Evolutionary conservation across 2,888 invertebrate genomes (phyloP).

Genomic region (Smittia sp.): DNA sequence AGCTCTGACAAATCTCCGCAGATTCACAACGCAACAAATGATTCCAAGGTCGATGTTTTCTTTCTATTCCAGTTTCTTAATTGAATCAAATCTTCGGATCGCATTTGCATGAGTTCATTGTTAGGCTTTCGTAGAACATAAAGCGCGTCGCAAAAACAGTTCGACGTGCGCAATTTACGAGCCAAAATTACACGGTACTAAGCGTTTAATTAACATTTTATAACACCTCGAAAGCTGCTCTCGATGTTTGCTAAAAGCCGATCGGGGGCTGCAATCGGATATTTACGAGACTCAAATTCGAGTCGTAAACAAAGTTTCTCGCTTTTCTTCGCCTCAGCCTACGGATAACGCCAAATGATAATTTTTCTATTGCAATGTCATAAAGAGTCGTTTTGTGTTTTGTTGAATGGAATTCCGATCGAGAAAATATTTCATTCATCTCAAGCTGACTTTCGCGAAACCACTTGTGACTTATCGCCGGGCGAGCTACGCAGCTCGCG

Average conservation of each 20-base stretch:
- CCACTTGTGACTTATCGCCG: not conserved
- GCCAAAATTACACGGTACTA: not conserved
- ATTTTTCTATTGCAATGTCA: not conserved
- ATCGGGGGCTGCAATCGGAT: not conserved
- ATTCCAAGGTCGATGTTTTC: not conserved
- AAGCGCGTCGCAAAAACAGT: not conserved
- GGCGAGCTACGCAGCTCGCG: not conserved
- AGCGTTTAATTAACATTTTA: not conserved
- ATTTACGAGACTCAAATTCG: not conserved
- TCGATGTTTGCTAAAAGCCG: not conserved
- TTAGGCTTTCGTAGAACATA: too few species aligned
- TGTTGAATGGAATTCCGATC: not conserved
- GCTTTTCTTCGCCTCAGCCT: not conserved
- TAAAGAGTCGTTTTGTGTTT: not conserved
- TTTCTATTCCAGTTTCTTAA: not conserved
- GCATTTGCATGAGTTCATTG: too few species aligned
- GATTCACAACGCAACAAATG: too few species aligned
- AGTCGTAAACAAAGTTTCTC: not conserved
- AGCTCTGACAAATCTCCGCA: too few species aligned
- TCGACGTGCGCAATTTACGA: not conserved
- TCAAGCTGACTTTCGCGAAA: not conserved
- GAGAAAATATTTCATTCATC: not conserved
- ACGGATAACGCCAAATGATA: not conserved
- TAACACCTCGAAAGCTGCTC: slow-evolving; percentile 2
- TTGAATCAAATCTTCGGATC: not conserved